Evolutionary conservation across 2,888 invertebrate species (phyloP).

Genomic region (Amblyteles armatorius): DNA sequence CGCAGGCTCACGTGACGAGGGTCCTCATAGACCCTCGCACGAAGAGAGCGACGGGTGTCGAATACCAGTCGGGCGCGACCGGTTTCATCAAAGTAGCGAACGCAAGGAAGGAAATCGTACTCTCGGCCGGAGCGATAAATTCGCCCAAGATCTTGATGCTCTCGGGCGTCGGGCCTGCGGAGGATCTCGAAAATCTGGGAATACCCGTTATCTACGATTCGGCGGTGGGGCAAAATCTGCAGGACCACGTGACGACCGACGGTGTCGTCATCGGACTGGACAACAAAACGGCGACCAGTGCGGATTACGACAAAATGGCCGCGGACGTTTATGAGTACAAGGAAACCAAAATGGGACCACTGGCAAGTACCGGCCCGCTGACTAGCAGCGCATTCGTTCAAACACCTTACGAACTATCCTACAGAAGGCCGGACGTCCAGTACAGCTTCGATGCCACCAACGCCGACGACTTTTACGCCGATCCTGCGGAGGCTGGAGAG

Average conservation of each 20-base stretch:
- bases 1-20: slow-evolving; percentile 85
- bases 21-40: slow-evolving; percentile 85
- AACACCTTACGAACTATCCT: slow-evolving; percentile 85
- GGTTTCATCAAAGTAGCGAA: slow-evolving; percentile 80
- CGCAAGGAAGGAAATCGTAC: slow-evolving; percentile 85
- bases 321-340: slow-evolving; percentile 85
- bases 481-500: slow-evolving; percentile 86
- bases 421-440: slow-evolving; percentile 88
- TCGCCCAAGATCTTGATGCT: slow-evolving; percentile 86
- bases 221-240: slow-evolving; percentile 85
- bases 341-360: slow-evolving; percentile 85
- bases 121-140: slow-evolving; percentile 85
- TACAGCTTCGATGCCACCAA: slow-evolving; percentile 88
- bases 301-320: slow-evolving; percentile 78
- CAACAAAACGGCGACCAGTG: slow-evolving; percentile 74
- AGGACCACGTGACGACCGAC: slow-evolving; percentile 85
- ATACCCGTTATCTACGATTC: slow-evolving; percentile 83
- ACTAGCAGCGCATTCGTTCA: slow-evolving; percentile 88
- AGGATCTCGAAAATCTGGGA: slow-evolving; percentile 81
- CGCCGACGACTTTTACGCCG: slow-evolving; percentile 86
- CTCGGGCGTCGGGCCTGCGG: slow-evolving; percentile 85
- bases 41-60: slow-evolving; percentile 84
- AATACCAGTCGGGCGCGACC: slow-evolving; percentile 79
- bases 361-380: slow-evolving; percentile 85
- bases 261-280: slow-evolving; percentile 82